A percentile compares a stretch with the other conserved stretches of the same genome.
Conservation (phyloP, 2,888 invertebrate genomes). For the Cryptus armator region DNA sequence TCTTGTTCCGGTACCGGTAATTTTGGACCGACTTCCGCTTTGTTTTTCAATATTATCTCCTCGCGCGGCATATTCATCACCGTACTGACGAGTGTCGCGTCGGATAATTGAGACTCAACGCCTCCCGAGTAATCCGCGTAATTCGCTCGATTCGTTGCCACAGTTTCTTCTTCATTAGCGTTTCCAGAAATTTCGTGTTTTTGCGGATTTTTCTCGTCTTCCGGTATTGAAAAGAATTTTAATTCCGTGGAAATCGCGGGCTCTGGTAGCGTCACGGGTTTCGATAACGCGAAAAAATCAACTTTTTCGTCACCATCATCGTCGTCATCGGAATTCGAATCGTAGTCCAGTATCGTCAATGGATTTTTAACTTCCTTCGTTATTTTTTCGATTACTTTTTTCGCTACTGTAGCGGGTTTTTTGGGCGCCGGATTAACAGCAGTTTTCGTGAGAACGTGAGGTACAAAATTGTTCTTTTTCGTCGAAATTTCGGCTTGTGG, state of each 20-base stretch:
- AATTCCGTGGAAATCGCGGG: not conserved
- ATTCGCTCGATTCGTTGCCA: not conserved
- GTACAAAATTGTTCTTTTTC: slow-evolving; percentile 84
- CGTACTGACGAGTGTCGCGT: slow-evolving; percentile 83
- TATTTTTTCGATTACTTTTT: slow-evolving; percentile 35
- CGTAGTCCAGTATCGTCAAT: slow-evolving; percentile 74
- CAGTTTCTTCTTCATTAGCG: not conserved
- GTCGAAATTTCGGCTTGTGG: slow-evolving; percentile 86
- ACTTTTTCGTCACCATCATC: slow-evolving; percentile 69
- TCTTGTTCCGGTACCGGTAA: slow-evolving; percentile 83
- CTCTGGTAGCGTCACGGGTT: slow-evolving; percentile 60
- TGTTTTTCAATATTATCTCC: slow-evolving; percentile 84
- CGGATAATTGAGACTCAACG: slow-evolving; percentile 35
- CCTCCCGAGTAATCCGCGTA: not conserved
- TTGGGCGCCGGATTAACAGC: slow-evolving; percentile 65
- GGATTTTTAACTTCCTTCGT: slow-evolving; percentile 71
- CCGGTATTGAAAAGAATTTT: slow-evolving; percentile 56
- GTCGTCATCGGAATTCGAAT: slow-evolving; percentile 82
- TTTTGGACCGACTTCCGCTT: slow-evolving; percentile 83
- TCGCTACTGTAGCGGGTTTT: not conserved
- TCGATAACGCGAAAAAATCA: slow-evolving; percentile 83
- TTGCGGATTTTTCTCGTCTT: not conserved
- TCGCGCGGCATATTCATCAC: slow-evolving; percentile 86
- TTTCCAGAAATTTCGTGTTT: not conserved
- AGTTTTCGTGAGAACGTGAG: slow-evolving; percentile 85